Conservation (phyloP, 2,888 invertebrate genomes). For the Crossocerus cetratus region DNA sequence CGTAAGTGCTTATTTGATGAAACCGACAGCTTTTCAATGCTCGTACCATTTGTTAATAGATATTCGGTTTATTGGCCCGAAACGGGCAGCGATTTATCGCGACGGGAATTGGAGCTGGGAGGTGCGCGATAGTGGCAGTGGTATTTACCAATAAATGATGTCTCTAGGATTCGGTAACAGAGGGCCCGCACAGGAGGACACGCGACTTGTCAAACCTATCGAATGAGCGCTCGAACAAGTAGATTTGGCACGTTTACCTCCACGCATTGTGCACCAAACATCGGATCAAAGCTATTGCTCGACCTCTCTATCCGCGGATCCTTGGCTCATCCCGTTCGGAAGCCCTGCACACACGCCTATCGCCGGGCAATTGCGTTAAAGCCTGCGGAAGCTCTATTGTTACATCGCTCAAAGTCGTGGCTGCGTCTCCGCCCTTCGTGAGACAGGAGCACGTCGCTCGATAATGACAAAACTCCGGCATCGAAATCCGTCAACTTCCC, state of each 20-base stretch:
- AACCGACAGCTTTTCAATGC: too few species aligned
- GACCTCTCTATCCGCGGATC: conserved; percentile 43
- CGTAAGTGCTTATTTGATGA: too few species aligned
- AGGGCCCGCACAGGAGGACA: background rate
- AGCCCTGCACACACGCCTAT: conserved; percentile 40
- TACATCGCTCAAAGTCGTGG: conserved; percentile 57
- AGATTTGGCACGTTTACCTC: conserved; percentile 55
- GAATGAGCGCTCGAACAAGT: conserved; percentile 55
- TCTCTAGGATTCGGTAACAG: background rate
- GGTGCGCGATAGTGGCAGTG: background rate
- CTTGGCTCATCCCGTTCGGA: conserved; percentile 48
- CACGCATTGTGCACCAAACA: conserved; percentile 51
- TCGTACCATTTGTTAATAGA: too few species aligned
- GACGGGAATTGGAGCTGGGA: too few species aligned
- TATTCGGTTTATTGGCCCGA: too few species aligned
- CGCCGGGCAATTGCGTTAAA: conserved; percentile 52
- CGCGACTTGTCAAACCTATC: conserved; percentile 39
- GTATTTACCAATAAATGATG: background rate
- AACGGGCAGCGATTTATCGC: too few species aligned
- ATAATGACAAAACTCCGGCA: conserved; percentile 40
- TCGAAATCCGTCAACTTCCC: background rate
- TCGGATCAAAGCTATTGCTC: conserved; percentile 49
- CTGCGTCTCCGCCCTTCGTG: conserved; percentile 54
- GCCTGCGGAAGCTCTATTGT: conserved; percentile 47
- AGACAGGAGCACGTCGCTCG: conserved; percentile 45